phyloP scores from a whole-genome alignment of 1,140 invertebrate genomes.

The Diabrotica virgifera region DNA sequence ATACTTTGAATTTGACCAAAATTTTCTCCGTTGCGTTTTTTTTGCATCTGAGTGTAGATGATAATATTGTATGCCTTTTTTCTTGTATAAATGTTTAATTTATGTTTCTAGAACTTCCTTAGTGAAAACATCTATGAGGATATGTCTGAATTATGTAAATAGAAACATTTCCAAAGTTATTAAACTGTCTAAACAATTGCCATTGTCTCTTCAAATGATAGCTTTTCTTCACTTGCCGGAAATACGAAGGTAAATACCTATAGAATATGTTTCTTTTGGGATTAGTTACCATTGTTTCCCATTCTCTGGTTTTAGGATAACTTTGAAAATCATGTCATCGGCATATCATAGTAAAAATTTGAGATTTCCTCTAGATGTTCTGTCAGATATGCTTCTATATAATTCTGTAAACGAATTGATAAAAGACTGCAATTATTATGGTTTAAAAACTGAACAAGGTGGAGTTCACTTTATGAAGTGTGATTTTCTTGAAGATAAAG shows the following conservation, averaged over 20 bases:
- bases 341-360: slow-evolving; percentile 56
- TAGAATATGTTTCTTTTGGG: background rate
- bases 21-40: no score
- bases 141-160: slow-evolving; percentile 53
- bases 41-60: no score
- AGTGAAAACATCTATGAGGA: slow-evolving; percentile 31
- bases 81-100: background rate
- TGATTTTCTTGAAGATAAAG: slow-evolving; percentile 22
- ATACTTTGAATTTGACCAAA: no score
- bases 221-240: slow-evolving; percentile 49
- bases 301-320: slow-evolving; percentile 48
- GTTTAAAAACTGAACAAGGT: slow-evolving; percentile 20
- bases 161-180: slow-evolving; percentile 55
- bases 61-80: no score
- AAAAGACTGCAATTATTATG: slow-evolving; percentile 30
- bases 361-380: slow-evolving; percentile 46
- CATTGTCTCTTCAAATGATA: slow-evolving; percentile 51
- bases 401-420: slow-evolving; percentile 34
- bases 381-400: slow-evolving; percentile 46
- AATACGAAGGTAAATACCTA: slow-evolving; percentile 53
- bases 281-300: slow-evolving; percentile 10
- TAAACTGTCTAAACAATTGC: slow-evolving; percentile 48
- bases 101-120: slow-evolving; percentile 33
- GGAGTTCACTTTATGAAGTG: slow-evolving; percentile 27
- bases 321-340: slow-evolving; percentile 53